Conservation (phyloP, 2,888 invertebrate species). For the Uloborus plumipes region DNA sequence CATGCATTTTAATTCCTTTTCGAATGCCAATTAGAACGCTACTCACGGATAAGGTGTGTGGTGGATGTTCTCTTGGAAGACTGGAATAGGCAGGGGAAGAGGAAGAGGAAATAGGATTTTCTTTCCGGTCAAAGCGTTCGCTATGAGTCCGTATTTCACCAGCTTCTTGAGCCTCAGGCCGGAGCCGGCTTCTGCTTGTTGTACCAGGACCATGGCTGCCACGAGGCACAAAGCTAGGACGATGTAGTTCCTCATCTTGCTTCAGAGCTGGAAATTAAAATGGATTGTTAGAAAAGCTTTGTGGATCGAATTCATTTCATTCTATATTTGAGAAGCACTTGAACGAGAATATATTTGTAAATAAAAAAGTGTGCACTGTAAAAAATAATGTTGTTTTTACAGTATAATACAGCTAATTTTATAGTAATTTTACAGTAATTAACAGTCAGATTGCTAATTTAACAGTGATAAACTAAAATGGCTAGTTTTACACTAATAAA, state of each 20-base stretch:
- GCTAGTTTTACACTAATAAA: too few species aligned
- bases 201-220: conserved; percentile 6
- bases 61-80: conserved; percentile 56
- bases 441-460: too few species aligned
- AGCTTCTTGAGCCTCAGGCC: conserved; percentile 36
- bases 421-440: too few species aligned
- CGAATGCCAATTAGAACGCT: not conserved
- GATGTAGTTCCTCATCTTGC: conserved; percentile 29
- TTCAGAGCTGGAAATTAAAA: not conserved
- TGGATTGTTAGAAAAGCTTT: too few species aligned
- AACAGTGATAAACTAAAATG: too few species aligned
- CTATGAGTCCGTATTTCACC: conserved; percentile 49
- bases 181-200: conserved; percentile 29
- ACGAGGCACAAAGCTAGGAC: conserved; percentile 21
- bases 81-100: conserved; percentile 51
- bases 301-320: too few species aligned
- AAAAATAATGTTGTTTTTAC: too few species aligned
- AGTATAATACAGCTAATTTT: too few species aligned
- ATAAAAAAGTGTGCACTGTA: too few species aligned
- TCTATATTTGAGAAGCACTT: too few species aligned
- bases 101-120: conserved; percentile 50
- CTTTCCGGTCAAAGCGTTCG: conserved; percentile 58
- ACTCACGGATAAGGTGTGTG: conserved; percentile 51
- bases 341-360: too few species aligned
- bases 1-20: not conserved